Evolutionary conservation across 2,888 invertebrate species (phyloP).

Genomic region (Spisula subtruncata): DNA sequence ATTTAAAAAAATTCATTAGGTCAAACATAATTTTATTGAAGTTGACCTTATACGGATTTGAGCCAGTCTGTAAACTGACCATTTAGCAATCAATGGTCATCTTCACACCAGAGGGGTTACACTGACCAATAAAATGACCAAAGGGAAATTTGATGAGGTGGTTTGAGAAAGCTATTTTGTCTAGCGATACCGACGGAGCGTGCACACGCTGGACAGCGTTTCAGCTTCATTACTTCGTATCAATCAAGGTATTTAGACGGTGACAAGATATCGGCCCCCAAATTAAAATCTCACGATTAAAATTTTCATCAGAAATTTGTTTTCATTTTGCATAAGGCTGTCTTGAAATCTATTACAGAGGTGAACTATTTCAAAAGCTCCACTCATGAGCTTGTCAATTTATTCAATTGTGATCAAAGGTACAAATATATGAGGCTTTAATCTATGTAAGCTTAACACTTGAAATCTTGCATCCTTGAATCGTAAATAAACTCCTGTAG

Average conservation of each 20-base stretch:
- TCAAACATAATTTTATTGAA: constrained; percentile 62
- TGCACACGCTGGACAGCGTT: constrained; percentile 52
- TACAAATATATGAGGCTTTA: constrained; percentile 1
- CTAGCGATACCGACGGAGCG: neutral
- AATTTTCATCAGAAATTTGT: constrained; percentile 19
- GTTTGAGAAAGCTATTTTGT: constrained; percentile 18
- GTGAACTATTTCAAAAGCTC: neutral
- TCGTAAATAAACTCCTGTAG: constrained; percentile 13
- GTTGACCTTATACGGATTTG: constrained; percentile 61
- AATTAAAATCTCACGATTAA: constrained; percentile 49
- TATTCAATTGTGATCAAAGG: neutral
- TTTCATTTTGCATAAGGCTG: constrained; percentile 1
- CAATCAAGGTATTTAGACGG: constrained; percentile 46
- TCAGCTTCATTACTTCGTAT: constrained; percentile 60
- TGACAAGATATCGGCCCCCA: constrained; percentile 48
- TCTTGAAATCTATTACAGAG: constrained; percentile 4
- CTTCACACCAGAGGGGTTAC: constrained; percentile 53
- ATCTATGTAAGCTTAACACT: neutral
- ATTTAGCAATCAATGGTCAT: constrained; percentile 63
- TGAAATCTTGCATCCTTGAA: neutral
- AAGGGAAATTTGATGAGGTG: constrained; percentile 23
- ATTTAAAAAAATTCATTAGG: constrained; percentile 42
- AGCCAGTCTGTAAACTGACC: constrained; percentile 58
- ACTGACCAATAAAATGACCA: constrained; percentile 16
- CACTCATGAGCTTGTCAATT: neutral